phyloP scores from a whole-genome alignment of 2,113 vertebrate species.

The Panurus biarmicus region DNA sequence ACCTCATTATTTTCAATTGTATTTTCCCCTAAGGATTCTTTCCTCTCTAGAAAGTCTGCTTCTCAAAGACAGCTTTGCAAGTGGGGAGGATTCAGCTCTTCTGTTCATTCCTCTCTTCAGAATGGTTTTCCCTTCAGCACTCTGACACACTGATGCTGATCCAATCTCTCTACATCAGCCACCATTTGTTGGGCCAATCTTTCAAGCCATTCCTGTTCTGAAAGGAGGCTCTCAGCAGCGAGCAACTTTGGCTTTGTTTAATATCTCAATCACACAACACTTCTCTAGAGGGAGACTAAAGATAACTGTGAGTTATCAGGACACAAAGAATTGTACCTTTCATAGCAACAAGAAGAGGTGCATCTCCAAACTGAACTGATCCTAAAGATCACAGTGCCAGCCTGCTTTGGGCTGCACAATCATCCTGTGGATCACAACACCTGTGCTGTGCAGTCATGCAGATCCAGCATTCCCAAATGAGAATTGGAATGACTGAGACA shows the following conservation, averaged over 20 bases:
- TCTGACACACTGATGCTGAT: not conserved
- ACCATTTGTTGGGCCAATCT: not conserved
- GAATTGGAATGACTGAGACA: not conserved
- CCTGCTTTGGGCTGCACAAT: not conserved
- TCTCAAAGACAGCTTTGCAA: not conserved
- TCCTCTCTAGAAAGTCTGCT: not conserved
- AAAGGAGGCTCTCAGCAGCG: not conserved
- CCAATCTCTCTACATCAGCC: not conserved
- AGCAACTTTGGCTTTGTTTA: not conserved
- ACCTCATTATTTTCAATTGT: not conserved
- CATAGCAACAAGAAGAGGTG: not conserved
- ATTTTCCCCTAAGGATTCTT: not conserved
- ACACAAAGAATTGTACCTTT: not conserved
- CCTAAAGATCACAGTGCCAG: not conserved
- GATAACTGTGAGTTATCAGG: not conserved
- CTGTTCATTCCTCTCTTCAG: not conserved
- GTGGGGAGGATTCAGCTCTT: not conserved
- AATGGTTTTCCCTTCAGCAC: not conserved
- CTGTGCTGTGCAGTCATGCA: not conserved
- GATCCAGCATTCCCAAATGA: not conserved
- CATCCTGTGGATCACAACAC: not conserved
- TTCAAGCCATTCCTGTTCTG: not conserved
- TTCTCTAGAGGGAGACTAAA: not conserved
- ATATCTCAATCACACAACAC: not conserved
- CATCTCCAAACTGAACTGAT: not conserved